These are phyloP conservation scores for Crotalus tigris DNA, from an alignment of 2,113 vertebrate species.

Conservation along the genomic window DNA sequence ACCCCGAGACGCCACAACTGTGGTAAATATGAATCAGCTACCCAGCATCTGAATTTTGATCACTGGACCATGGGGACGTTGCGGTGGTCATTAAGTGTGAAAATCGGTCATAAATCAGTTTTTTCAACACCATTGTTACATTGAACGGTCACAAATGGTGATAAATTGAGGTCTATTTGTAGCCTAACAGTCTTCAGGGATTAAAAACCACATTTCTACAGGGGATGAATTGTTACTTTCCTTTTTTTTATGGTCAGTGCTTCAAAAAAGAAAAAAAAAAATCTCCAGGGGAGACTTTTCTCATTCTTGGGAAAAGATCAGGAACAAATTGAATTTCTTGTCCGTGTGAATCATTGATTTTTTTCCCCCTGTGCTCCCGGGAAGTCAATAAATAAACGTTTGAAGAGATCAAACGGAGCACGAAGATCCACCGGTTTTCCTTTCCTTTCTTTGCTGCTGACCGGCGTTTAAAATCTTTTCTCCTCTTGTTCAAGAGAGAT, in stretches of 20 bases:
- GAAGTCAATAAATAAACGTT: not conserved
- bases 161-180: not conserved
- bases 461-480: not conserved
- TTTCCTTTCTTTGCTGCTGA: not conserved
- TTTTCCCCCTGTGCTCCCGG: not conserved
- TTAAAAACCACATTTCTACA: not conserved
- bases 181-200: not conserved
- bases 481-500: not conserved
- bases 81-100: no score
- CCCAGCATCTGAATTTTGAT: no score
- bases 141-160: not conserved
- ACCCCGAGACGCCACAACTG: no score
- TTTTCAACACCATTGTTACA: not conserved
- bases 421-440: rapidly evolving
- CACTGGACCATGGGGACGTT: no score
- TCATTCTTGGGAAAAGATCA: not conserved
- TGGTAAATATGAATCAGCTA: no score
- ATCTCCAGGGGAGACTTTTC: not conserved
- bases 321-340: not conserved
- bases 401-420: not conserved
- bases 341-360: not conserved
- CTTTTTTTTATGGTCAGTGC: not conserved
- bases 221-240: not conserved
- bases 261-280: not conserved
- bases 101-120: not conserved